These are phyloP conservation scores for Podotricha telesiphe DNA, from an alignment of 2,888 invertebrate genomes.

Conservation along the genomic window DNA sequence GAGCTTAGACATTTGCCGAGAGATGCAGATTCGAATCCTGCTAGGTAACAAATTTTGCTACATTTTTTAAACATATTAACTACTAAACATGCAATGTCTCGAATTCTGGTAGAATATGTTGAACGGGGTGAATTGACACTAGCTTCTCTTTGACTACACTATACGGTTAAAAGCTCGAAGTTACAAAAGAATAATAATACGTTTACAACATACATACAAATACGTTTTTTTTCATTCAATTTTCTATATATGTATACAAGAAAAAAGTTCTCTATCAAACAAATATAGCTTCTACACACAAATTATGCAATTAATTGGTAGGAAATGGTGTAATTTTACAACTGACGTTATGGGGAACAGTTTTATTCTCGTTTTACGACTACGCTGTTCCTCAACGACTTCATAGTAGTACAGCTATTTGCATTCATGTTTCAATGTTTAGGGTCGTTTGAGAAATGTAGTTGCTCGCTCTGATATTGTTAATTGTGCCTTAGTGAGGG, in stretches of 20 bases:
- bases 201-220: no score
- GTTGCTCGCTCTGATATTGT: not conserved
- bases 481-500: not conserved
- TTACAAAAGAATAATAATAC: no score
- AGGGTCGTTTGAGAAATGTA: constrained; percentile 26
- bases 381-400: constrained; percentile 33
- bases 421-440: constrained; percentile 34
- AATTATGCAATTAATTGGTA: constrained; percentile 37
- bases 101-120: no score
- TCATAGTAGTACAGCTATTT: constrained; percentile 37
- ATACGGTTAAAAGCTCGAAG: no score
- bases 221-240: no score
- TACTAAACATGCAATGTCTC: no score
- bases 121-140: no score
- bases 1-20: no score
- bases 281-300: constrained; percentile 23
- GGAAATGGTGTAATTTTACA: constrained; percentile 35
- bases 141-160: no score
- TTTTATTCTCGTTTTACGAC: constrained; percentile 38
- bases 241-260: not conserved
- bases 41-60: no score
- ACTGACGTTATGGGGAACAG: constrained; percentile 29
- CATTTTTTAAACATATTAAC: no score
- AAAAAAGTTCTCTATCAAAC: not conserved
- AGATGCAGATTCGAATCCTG: no score